Conservation (phyloP, 23 tunicate species). For the Styela plicata region DNA sequence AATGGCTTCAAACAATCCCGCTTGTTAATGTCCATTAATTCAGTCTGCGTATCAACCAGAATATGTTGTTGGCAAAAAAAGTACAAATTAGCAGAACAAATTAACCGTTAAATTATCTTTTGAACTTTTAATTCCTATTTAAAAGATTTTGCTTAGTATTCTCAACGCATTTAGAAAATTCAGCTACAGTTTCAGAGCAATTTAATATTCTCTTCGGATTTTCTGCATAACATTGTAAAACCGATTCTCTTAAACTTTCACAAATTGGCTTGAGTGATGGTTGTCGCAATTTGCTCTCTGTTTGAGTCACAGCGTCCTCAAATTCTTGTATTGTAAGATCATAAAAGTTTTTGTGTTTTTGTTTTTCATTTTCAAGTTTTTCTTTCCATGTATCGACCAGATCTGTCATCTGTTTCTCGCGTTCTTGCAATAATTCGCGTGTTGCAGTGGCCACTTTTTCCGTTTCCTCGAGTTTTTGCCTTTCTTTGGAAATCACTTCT, state of each 20-base stretch:
- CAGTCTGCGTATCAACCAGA: no score
- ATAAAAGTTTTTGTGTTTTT: conserved; percentile 48
- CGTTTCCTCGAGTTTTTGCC: conserved; percentile 19
- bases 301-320: conserved; percentile 33
- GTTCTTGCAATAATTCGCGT: conserved; percentile 29
- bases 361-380: conserved; percentile 44
- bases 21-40: no score
- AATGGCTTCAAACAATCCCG: no score
- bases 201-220: conserved; percentile 26
- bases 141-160: conserved; percentile 23
- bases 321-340: conserved; percentile 45
- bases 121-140: neutral
- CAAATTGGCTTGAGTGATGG: conserved; percentile 47
- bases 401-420: conserved; percentile 47
- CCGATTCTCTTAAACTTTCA: conserved; percentile 27
- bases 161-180: conserved; percentile 38
- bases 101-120: no score
- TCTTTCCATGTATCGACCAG: conserved; percentile 33
- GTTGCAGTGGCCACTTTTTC: conserved; percentile 24
- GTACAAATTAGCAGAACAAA: no score
- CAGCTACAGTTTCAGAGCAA: conserved; percentile 26
- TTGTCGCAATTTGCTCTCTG: conserved; percentile 40
- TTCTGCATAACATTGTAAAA: conserved; percentile 29
- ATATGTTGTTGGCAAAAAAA: no score
- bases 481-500: conserved; percentile 1